Base-by-base conservation (phyloP, 2,888 invertebrate genomes). In the Cerceris rybyensis region DNA sequence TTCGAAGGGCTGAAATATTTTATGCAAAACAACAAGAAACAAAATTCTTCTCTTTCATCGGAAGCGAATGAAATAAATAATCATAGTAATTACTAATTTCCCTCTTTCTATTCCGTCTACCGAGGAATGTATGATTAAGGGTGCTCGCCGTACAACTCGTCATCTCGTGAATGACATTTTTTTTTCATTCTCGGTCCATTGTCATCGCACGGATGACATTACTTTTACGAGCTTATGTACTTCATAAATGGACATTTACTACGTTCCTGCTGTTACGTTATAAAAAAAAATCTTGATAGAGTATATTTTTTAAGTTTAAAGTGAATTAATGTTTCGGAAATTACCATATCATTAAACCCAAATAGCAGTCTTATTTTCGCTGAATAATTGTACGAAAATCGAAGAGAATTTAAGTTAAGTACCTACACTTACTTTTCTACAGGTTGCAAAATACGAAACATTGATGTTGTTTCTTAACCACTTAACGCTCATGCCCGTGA, bases 131-230 rank as follows among this genome's bases (percentile, higher is more conserved):
- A 50, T n/a, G n/a, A 50, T 50, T n/a, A 50, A 11, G 13, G n/a
- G 50, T 50, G n/a, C 50, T 50, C 50, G 50, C 13, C n/a, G 50
- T n/a, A n/a, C 50, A 11, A n/a, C 7, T n/a, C 50, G 50, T 50
- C 50, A n/a, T n/a, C 50, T n/a, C 50, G 50, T 50, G 50, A 50
- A 50, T 50, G 50, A 50, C 50, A 50, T 50, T 50, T n/a, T 50
- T 50, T 50, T 50, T 50, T 50, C 50, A 50, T 50, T 50, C 50
- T n/a, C n/a, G 50, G 50, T n/a, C 50, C 50, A 50, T 50, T 50
- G 50, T 50, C 50, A 50, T 50, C 50, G 9, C 50, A 11, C 50
- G 50, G 50, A 50, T 50, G 50, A 50, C 50, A 50, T 50, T 50
- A 50, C 50, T 50, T 50, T 50, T 50, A 50, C 50, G 50, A 50